Conservation (phyloP, 2,888 invertebrate species). For the Rambutsinella grinnellia region DNA sequence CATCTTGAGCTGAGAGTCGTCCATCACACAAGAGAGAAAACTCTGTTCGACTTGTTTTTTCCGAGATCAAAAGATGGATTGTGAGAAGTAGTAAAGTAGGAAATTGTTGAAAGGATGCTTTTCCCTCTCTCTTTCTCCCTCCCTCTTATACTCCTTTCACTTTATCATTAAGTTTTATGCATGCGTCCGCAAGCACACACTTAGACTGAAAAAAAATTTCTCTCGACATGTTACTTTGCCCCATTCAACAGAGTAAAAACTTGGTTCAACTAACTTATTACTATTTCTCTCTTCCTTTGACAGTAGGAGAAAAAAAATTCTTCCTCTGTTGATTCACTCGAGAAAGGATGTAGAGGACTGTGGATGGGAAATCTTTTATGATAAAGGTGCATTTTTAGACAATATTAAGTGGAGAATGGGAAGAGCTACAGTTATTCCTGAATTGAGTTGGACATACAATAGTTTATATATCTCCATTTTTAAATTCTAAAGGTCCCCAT, state of each 20-base stretch:
- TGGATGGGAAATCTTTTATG: no score
- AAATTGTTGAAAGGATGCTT: constrained; percentile 32
- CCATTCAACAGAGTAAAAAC: no score
- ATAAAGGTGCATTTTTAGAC: no score
- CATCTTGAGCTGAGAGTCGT: constrained; percentile 50
- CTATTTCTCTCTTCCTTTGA: constrained; percentile 8
- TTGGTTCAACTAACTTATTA: no score
- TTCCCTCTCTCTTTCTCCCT: background rate
- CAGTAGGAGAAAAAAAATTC: constrained; percentile 14
- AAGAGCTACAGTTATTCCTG: no score
- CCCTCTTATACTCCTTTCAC: constrained; percentile 4
- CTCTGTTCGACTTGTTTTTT: constrained; percentile 44
- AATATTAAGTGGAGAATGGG: no score
- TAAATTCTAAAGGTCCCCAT: no score
- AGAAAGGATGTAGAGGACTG: background rate
- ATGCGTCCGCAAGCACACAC: constrained; percentile 9
- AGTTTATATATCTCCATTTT: no score
- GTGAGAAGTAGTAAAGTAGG: constrained; percentile 31
- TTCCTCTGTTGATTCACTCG: background rate
- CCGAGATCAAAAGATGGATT: constrained; percentile 52
- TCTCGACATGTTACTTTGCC: constrained; percentile 19
- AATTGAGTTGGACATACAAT: no score
- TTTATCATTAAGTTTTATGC: constrained; percentile 23
- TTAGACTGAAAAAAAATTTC: no score
- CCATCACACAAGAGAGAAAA: constrained; percentile 46